Percentiles rank a stretch among this genome's conserved stretches.
These are phyloP conservation scores for Fistularia commersonii DNA, from an alignment of 2,797 vertebrate genomes.

Conservation along the genomic window DNA sequence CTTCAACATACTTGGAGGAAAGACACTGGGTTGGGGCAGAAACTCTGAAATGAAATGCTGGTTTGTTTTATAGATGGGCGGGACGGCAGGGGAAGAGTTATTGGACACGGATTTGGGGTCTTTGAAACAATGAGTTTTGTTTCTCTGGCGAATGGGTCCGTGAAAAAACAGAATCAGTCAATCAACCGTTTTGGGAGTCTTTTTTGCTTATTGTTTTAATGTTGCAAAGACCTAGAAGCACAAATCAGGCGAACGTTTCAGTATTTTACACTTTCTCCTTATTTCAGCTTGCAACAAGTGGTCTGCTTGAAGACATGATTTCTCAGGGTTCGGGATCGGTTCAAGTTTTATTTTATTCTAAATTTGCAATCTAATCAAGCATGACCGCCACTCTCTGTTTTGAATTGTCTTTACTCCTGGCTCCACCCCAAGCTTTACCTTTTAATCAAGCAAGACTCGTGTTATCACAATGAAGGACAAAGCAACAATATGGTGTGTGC, in stretches of 20 bases:
- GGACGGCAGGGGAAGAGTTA: conserved; percentile 9
- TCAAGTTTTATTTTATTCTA: too few relatives aligned
- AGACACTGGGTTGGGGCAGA: conserved; percentile 4
- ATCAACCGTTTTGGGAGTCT: neutral
- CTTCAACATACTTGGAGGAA: conserved; percentile 5
- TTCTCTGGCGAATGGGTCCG: too few relatives aligned
- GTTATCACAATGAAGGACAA: conserved; percentile 23
- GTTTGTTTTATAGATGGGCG: conserved; percentile 24
- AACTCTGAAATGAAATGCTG: conserved; percentile 7
- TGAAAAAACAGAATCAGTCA: too few relatives aligned
- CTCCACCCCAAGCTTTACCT: too few relatives aligned
- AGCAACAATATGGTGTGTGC: neutral
- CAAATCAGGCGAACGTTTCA: too few relatives aligned
- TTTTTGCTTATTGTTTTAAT: too few relatives aligned
- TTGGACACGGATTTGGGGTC: conserved; percentile 3
- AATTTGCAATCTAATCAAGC: too few relatives aligned
- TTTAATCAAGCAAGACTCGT: too few relatives aligned
- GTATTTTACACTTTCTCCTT: neutral
- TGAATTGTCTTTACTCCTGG: conserved; percentile 2
- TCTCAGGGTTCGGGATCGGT: conserved; percentile 17
- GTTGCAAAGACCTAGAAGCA: too few relatives aligned
- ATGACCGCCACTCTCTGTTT: conserved; percentile 11
- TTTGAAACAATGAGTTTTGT: too few relatives aligned
- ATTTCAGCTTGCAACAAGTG: conserved; percentile 10
- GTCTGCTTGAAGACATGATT: conserved; percentile 29